Evolutionary conservation across 2,888 invertebrate genomes (phyloP).

Genomic region (Helobdella robusta): DNA sequence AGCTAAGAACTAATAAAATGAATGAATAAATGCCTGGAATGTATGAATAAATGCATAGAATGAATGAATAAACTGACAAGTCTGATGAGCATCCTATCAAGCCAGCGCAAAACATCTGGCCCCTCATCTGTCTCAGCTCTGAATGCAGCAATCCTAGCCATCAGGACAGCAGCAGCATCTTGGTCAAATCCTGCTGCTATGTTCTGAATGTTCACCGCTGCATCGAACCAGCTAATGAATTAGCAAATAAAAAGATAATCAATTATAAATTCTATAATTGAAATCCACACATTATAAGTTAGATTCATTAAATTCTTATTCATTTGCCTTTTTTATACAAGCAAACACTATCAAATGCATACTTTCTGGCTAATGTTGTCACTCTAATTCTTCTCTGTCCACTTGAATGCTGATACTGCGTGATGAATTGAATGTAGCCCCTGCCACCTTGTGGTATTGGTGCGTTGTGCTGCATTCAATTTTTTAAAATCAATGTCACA

Average conservation of each 20-base stretch:
- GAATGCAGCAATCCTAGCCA: conserved; percentile 92
- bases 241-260: not conserved
- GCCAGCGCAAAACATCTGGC: conserved; percentile 94
- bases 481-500: no score
- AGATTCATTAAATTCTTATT: no score
- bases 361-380: conserved; percentile 93
- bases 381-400: conserved; percentile 89
- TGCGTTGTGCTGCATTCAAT: conserved; percentile 69
- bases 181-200: conserved; percentile 92
- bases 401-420: conserved; percentile 93
- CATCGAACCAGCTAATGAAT: conserved; percentile 78
- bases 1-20: no score
- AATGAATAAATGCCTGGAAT: no score
- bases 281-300: no score
- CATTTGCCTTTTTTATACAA: not conserved
- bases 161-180: conserved; percentile 91
- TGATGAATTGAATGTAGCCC: conserved; percentile 93
- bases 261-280: no score
- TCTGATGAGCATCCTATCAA: conserved; percentile 91
- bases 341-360: conserved; percentile 35
- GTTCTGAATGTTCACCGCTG: conserved; percentile 72
- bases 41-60: no score
- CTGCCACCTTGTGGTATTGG: conserved; percentile 89
- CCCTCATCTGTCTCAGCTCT: conserved; percentile 76
- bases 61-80: no score